A percentile compares a stretch with the other conserved stretches of the same genome.
These are phyloP conservation scores for Beroe ovata DNA, from an alignment of 37 sponge, comb jelly and placozoan genomes.

Conservation along the genomic window DNA sequence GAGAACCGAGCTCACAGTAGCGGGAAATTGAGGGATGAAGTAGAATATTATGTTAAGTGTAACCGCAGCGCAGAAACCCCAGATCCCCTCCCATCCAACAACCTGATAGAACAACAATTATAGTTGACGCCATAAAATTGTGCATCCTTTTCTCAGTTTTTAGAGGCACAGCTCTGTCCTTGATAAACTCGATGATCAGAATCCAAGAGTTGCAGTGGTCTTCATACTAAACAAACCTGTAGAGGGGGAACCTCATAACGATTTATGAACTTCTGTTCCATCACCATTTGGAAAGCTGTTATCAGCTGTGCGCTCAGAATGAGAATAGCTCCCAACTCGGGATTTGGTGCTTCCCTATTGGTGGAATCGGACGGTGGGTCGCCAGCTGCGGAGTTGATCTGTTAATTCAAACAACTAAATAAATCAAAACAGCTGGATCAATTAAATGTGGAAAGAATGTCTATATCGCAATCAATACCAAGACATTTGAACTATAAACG, in stretches of 20 bases:
- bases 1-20: slow-evolving; percentile 13
- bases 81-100: slow-evolving; percentile 96
- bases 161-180: no score
- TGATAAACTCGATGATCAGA: no score
- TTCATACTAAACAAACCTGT: no score
- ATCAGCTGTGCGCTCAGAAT: slow-evolving; percentile 69
- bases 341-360: neutral
- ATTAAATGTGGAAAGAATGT: no score
- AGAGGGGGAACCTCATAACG: slow-evolving; percentile 78
- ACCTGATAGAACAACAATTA: slow-evolving; percentile 77
- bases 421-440: no score
- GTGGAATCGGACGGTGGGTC: neutral
- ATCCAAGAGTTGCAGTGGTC: no score
- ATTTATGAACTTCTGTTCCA: slow-evolving; percentile 89
- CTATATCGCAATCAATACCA: no score
- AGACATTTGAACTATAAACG: no score
- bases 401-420: no score
- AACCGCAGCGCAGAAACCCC: slow-evolving; percentile 79
- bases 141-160: no score
- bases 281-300: slow-evolving; percentile 81
- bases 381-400: slow-evolving; percentile 12
- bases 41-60: slow-evolving; percentile 83
- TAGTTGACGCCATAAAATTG: no score
- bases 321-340: neutral
- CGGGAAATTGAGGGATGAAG: slow-evolving; percentile 90